Evolutionary conservation across 2,888 invertebrate species (phyloP).

Genomic region (Onchidella celtica): DNA sequence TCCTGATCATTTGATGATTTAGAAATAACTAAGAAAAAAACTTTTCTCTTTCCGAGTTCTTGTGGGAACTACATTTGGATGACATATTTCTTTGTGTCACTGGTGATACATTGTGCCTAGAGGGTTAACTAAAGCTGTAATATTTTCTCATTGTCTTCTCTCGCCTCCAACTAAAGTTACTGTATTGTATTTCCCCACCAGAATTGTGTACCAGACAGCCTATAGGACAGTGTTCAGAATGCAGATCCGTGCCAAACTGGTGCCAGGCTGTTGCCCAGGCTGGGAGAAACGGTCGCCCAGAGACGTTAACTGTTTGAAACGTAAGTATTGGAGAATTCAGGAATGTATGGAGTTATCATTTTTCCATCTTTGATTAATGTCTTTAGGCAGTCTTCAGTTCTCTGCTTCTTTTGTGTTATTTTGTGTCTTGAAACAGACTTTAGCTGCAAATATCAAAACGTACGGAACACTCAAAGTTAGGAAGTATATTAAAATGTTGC

Average conservation of each 20-base stretch:
- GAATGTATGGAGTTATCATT: no score
- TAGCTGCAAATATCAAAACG: no score
- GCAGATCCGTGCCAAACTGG: slow-evolving; percentile 44
- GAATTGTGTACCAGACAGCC: slow-evolving; percentile 50
- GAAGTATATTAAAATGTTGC: no score
- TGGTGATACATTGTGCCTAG: background rate
- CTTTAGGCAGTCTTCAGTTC: background rate
- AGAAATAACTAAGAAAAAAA: no score
- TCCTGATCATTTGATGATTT: no score
- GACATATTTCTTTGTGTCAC: no score
- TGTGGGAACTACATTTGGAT: no score
- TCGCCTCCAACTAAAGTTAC: background rate
- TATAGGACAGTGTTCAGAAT: slow-evolving; percentile 53
- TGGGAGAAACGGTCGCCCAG: slow-evolving; percentile 48
- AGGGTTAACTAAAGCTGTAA: no score
- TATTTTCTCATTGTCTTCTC: background rate
- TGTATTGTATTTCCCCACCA: background rate
- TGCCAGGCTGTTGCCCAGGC: slow-evolving; percentile 53
- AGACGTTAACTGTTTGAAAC: slow-evolving; percentile 46
- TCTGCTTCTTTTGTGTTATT: background rate
- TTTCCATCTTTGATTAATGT: background rate
- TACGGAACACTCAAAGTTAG: no score
- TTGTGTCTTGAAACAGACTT: no score
- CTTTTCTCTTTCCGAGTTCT: no score
- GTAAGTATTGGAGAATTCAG: slow-evolving; percentile 37